A percentile compares a stretch with the other conserved stretches of the same genome.
These are phyloP conservation scores for Lemur catta DNA, from an alignment of 2,797 vertebrate genomes.

Conservation along the genomic window DNA sequence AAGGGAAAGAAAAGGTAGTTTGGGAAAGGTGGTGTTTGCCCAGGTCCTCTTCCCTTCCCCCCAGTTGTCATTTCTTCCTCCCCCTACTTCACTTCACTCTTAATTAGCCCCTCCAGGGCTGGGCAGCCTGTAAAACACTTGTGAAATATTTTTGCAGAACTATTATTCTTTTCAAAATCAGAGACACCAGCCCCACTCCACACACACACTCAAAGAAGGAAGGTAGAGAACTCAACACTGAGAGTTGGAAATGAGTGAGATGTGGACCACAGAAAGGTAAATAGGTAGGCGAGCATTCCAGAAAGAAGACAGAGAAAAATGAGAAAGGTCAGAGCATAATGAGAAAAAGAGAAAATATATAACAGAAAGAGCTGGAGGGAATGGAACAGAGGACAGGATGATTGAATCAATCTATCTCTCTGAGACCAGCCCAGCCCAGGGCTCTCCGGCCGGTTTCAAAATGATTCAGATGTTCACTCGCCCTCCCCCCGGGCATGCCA, in stretches of 20 bases:
- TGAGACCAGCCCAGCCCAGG: not conserved
- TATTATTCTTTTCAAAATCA: not conserved
- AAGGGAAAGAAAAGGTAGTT: not conserved
- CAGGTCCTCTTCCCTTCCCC: too few species aligned
- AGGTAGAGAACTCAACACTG: not conserved
- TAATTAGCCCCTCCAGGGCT: not conserved
- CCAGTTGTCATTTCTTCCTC: not conserved
- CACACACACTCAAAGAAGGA: not conserved
- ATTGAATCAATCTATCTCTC: not conserved
- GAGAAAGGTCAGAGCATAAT: conserved; percentile 21
- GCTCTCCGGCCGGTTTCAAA: not conserved
- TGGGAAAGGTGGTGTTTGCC: too few species aligned
- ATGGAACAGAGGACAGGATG: not conserved
- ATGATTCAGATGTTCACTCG: not conserved
- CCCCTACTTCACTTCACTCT: not conserved
- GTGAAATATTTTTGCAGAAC: not conserved
- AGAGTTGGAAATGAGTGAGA: not conserved
- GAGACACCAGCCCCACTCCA: not conserved
- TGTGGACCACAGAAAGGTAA: not conserved
- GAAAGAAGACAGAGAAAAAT: conserved; percentile 47
- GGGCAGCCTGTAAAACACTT: not conserved
- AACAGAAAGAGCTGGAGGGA: conserved; percentile 18
- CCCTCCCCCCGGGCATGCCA: not conserved
- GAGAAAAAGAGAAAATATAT: conserved; percentile 9
- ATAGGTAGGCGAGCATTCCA: not conserved